Evolutionary conservation across 2,888 invertebrate species (phyloP), one percentile per base, ranked within the genome.

Genomic region (Cantharis rustica): DNA sequence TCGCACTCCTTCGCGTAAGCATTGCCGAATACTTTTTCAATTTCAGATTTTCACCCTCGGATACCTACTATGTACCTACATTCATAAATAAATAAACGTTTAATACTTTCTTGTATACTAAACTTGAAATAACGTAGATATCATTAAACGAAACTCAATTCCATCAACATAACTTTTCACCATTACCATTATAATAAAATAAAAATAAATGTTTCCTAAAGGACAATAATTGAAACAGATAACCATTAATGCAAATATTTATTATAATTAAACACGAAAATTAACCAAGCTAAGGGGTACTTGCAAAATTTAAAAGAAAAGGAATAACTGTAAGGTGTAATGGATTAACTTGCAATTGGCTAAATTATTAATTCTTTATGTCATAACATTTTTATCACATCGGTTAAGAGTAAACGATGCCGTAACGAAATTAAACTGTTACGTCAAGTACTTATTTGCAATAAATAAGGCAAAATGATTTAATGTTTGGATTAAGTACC

Each of bases 151-250:
- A 72, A 68, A 23, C 26, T 68, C 68, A 61, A 73, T 73, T 73
- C 68, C 68, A 73, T 73, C 68, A 73, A 20, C 73, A 47, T 61
- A 68, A 68, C 73, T 73, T 68, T 73, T 68, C 68, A 73, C 61
- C 61, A 61, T 68, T 68, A 23, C 64, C 68, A 16, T 10, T 16
- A 68, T 17, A 73, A 73, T 69, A 69, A 74, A 74, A 74, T 62
- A 68, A 69, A 70, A 69, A 64, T 70, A 63, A 74, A 74, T 61
- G 63, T 64, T 10, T 16, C 10, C 66, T 61, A 10, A 61, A 64
- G 70, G 69, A 74, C 74, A 74, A 74, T 74, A 74, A 74, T 74
- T 47, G 7, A 47, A 47, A n/a, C 47, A n/a, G 7, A n/a, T 47
- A n/a, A 47, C 47, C n/a, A n/a, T 47, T 47, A n/a, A 47, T 47